Base-by-base conservation (phyloP, 64 coral and sea anemone genomes). In the Porites lutea region DNA sequence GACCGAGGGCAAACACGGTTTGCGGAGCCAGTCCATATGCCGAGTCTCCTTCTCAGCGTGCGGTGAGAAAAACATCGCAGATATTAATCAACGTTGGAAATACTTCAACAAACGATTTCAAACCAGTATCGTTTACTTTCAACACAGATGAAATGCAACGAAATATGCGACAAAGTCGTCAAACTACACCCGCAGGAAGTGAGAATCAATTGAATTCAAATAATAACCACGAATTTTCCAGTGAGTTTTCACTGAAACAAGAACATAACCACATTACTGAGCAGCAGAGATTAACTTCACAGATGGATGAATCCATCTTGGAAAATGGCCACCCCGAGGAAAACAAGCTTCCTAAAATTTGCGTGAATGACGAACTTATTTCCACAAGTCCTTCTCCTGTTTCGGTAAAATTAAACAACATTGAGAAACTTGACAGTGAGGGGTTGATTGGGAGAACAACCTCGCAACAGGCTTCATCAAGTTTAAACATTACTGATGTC, bases 61-160 rank as follows among this genome's bases (percentile, higher is more conserved):
- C 54, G 54, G 16, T 68, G 7, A 69, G 81, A 3, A 84, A 84
- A 52, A 51, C 15, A 8, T 65, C 81, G 45, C 43, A 65, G 9
- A 64, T 52, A 69, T 84, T 49, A 19, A 82, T 82, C 15, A 69
- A 20, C 8, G 14, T 84, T 68, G 81, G 62, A 51, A 20, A 69
- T 64, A 13, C 61, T 2, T 52, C 81, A 11, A 5, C 50, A 69
- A 67, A 67, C 3, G 45, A 84, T n/a, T 84, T 70, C 47, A 68
- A 84, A 49, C 62, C 81, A 52, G 81, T 84, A 19, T 84, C 81
- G 61, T 68, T 69, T 48, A 27, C 81, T 84, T 84, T 84, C 5
- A 70, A 84, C 64, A 48, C 61, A 19, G 46, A 84, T 6, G 81
- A 84, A 20, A 6, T 23, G 9, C 18, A 68, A 10, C 51, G 49